Conservation (phyloP, 2,113 vertebrate species). For the Halcyon malimbica region DNA sequence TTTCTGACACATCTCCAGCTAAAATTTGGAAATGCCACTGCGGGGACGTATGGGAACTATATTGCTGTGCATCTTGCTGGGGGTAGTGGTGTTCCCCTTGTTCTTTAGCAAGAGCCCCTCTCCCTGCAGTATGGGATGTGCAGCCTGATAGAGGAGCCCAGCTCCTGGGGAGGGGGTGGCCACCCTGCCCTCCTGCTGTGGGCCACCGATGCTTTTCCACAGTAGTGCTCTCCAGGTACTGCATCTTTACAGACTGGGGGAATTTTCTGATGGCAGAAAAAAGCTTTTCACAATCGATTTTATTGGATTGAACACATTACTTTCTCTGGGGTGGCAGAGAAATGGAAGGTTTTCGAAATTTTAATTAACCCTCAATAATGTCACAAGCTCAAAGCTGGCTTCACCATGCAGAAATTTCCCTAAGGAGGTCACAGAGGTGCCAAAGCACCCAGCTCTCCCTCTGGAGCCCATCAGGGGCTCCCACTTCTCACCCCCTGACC, state of each 20-base stretch:
- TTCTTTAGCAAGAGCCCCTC: rapidly evolving
- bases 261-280: background rate
- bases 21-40: background rate
- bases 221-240: background rate
- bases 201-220: background rate
- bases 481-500: background rate
- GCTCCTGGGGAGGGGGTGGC: rapidly evolving
- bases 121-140: background rate
- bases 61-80: background rate
- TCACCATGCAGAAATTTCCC: background rate
- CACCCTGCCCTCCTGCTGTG: background rate
- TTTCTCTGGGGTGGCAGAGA: background rate
- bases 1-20: background rate
- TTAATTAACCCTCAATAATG: background rate
- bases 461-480: background rate
- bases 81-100: background rate
- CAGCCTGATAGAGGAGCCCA: background rate
- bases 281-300: background rate
- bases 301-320: background rate
- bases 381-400: background rate
- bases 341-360: background rate
- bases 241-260: background rate
- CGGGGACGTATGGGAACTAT: background rate
- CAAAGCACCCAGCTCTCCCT: background rate
- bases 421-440: background rate